Percentiles rank a stretch among this genome's conserved stretches.
Evolutionary conservation across 2,797 vertebrate genomes (phyloP).

Genomic region (Poecilia wingei): DNA sequence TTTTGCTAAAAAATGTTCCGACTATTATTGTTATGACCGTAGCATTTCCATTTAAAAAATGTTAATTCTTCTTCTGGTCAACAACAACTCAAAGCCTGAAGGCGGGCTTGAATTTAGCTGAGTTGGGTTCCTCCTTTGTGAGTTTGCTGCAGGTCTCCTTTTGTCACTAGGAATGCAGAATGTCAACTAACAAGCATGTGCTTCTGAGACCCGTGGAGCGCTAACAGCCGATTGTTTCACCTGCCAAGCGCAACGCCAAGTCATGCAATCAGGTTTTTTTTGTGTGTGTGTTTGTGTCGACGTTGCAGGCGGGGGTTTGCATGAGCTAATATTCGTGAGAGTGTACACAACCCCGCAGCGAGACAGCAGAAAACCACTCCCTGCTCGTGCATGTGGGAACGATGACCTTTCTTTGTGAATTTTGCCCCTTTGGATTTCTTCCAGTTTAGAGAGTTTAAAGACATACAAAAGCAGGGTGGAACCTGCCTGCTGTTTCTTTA

Average conservation of each 20-base stretch:
- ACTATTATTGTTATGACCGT: background rate
- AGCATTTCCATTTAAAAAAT: conserved; percentile 8
- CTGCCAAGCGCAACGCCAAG: background rate
- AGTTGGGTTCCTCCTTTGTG: conserved; percentile 12
- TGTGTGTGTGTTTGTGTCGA: background rate
- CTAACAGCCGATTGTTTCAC: conserved; percentile 10
- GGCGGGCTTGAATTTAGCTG: conserved; percentile 8
- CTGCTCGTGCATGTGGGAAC: conserved; percentile 37
- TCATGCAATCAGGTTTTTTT: background rate
- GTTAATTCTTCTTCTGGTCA: background rate
- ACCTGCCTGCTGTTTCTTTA: conserved; percentile 38
- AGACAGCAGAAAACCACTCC: conserved; percentile 51
- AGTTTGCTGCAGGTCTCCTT: conserved; percentile 1
- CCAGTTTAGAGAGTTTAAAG: conserved; percentile 63
- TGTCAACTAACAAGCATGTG: background rate
- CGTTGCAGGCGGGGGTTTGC: background rate
- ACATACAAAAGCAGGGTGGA: conserved; percentile 57
- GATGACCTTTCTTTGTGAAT: conserved; percentile 70
- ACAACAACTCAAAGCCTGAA: conserved; percentile 1
- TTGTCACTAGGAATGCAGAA: conserved; percentile 1
- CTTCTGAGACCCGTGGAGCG: background rate
- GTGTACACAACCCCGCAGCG: conserved; percentile 17
- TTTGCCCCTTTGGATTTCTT: conserved; percentile 51
- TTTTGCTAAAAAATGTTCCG: too few relatives aligned
- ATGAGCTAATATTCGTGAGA: background rate